Evolutionary conservation across 2,888 invertebrate species (phyloP), one percentile per base, ranked within the genome.

Genomic region (Norana najaformis): DNA sequence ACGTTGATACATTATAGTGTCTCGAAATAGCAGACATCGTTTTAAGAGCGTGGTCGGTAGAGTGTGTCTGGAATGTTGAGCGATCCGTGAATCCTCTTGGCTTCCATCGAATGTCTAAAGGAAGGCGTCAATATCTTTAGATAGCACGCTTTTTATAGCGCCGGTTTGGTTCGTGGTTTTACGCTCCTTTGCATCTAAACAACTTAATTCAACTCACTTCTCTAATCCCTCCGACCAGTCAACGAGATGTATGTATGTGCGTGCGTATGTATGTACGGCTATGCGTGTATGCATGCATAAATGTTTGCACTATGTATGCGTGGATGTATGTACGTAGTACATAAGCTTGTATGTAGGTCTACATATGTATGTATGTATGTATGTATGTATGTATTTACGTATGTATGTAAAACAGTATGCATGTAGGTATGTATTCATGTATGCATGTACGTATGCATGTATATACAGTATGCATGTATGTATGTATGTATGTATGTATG

Each of bases 401-500:
- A 85, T 85, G 85, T 37, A 47, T 88, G 38, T 88, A 38, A 36
- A n/a, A n/a, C n/a, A n/a, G 39, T 88, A 30, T 39, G 39, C 4
- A 39, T 38, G 88, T 89, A 35, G 4, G n/a, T 82, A 20, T 89
- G 1, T 8, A 37, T 89, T 23, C 20, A 53, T 14, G 47, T 8
- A 47, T 47, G 47, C 47, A 47, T 47, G 47, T 83, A 88, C 37
- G 47, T 83, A 41, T 41, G 53, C 37, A 41, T 35, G 47, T 39
- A 88, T 39, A 38, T 88, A 47, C 39, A n/a, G 47, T 39, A 88
- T 39, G 35, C 39, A 53, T 83, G 36, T 88, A 41, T 83, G 35
- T 88, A 47, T 83, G 39, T 37, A 88, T 39, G 47, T 39, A 88
- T 83, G 36, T 41, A 88, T 39, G 47, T 88, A 41, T 85, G 38